Base-by-base conservation (phyloP, 1,140 invertebrate species). In the Dendroctonus ponderosae region DNA sequence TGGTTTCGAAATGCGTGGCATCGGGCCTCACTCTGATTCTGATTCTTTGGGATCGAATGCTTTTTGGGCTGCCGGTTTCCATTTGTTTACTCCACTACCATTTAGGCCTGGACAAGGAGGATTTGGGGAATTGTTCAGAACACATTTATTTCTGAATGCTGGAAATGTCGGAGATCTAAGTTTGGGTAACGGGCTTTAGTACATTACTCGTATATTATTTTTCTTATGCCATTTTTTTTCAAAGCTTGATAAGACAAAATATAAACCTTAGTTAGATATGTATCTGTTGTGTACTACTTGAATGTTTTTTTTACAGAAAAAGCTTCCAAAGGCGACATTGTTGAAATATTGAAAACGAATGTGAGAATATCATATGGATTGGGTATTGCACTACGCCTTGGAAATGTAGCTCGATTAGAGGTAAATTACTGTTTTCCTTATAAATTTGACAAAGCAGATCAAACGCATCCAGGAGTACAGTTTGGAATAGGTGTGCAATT, bases 41-140 rank as follows among this genome's bases (percentile, higher is more conserved):
- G 84, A 86, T 77, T 82, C 86, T 8, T 73, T 88, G 0, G 90
- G 91, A 2, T 65, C 69, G 0, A 62, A 52, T 80, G 82, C 86
- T 58, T 96, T 89, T 79, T 96, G 93, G 92, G 84, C 90, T 8
- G 81, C 82, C 7, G 93, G 87, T 0, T 71, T 92, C 38, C 93
- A 96, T 80, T 70, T 94, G 1, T 96, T 90, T 78, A 87, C 88
- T 6, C 93, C 93, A 42, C 81, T 96, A 53, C 94, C 94, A 46
- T 95, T 96, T 79, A 83, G 85, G 62, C 87, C 90, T 4, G 87
- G 87, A 12, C 81, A 82, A 71, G 87, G 87, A 56, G 86, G 87
- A 38, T 87, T 95, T 70, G 90, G 89, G 4, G 89, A 93, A 63
- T 80, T 91, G 40, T 92, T 94, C 75, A 83, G 89, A 60, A 85